phyloP scores from a whole-genome alignment of 2,797 vertebrate genomes.

The Hyperoplus immaculatus region DNA sequence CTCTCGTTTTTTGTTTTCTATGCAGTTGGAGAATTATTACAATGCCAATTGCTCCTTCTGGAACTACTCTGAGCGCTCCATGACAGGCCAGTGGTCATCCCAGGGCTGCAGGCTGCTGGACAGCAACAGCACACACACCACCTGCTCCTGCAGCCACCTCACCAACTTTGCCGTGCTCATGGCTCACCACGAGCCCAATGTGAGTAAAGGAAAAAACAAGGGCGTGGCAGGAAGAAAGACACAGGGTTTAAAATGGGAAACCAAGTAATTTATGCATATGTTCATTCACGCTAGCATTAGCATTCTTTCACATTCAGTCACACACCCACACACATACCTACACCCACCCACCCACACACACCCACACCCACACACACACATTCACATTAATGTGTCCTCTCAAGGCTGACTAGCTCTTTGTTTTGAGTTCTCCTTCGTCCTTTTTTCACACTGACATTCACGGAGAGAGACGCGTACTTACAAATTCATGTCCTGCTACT shows the following conservation, averaged over 20 bases:
- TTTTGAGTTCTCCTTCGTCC: slow-evolving; percentile 75
- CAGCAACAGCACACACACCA: slow-evolving; percentile 93
- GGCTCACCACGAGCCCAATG: slow-evolving; percentile 92
- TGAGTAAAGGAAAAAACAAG: slow-evolving; percentile 64
- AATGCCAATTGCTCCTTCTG: slow-evolving; percentile 97
- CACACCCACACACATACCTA: slow-evolving; percentile 50
- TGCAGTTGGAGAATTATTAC: slow-evolving; percentile 92
- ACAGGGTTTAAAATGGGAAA: slow-evolving; percentile 44
- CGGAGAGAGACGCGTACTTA: slow-evolving; percentile 66
- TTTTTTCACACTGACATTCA: slow-evolving; percentile 69
- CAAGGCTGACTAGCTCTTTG: slow-evolving; percentile 80
- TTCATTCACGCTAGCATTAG: slow-evolving; percentile 56
- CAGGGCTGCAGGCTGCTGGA: slow-evolving; percentile 94
- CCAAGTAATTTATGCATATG: slow-evolving; percentile 71
- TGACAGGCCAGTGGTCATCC: slow-evolving; percentile 95
- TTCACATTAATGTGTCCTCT: slow-evolving; percentile 71
- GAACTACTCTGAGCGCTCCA: slow-evolving; percentile 96
- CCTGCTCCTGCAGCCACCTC: slow-evolving; percentile 96
- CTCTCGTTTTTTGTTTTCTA: background rate
- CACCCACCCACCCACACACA: slow-evolving; percentile 49
- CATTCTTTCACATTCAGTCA: slow-evolving; percentile 62
- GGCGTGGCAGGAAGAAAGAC: slow-evolving; percentile 32
- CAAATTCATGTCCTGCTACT: slow-evolving; percentile 81
- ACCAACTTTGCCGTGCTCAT: slow-evolving; percentile 96
- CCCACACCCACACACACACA: slow-evolving; percentile 66